These are phyloP conservation scores for Octopus sinensis DNA, from an alignment of 1,140 invertebrate species.

Conservation along the genomic window DNA sequence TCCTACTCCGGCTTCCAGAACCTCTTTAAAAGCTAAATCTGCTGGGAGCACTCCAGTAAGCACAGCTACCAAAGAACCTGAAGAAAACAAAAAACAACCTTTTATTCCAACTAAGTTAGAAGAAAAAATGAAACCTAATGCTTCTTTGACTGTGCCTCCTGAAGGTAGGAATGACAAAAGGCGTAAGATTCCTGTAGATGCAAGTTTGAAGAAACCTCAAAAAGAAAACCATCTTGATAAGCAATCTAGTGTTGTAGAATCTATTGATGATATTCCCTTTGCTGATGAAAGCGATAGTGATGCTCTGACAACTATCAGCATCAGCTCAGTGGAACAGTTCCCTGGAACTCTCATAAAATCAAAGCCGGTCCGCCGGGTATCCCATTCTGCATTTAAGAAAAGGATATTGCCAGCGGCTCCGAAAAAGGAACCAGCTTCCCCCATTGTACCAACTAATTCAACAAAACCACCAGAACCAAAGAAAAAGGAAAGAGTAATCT, in stretches of 20 bases:
- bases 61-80: not conserved
- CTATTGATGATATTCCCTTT: constrained; percentile 50
- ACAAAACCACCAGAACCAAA: constrained; percentile 33
- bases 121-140: not conserved
- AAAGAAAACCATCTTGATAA: constrained; percentile 6
- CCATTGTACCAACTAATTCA: constrained; percentile 28
- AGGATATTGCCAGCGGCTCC: constrained; percentile 40
- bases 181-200: constrained; percentile 40
- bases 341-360: not conserved
- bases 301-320: constrained; percentile 22
- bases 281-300: constrained; percentile 49
- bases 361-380: constrained; percentile 39
- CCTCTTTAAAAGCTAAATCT: not conserved
- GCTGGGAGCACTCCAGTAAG: not conserved
- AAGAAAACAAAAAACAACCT: not conserved
- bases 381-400: constrained; percentile 39
- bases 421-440: constrained; percentile 10
- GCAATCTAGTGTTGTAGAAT: constrained; percentile 26
- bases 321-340: not conserved
- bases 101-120: not conserved
- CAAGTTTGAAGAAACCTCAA: constrained; percentile 21
- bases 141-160: not conserved
- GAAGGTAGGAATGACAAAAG: not conserved
- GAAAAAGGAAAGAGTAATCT: constrained; percentile 36
- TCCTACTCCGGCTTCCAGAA: not conserved